phyloP scores from a whole-genome alignment of 2,797 vertebrate species.

The Enteromius unitaeniatus region DNA sequence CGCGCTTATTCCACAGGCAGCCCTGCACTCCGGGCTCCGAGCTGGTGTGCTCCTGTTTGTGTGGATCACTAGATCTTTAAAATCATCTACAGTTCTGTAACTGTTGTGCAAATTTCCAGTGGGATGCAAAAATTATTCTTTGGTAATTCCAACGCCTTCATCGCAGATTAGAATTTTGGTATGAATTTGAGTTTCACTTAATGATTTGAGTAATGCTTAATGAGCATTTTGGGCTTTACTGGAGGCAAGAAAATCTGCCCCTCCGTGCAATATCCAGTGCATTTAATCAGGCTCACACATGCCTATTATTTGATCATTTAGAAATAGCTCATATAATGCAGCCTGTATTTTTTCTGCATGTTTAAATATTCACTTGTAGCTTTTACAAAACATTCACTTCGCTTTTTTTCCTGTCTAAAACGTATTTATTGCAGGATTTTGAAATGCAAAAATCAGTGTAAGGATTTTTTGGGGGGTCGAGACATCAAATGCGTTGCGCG shows the following conservation, averaged over 20 bases:
- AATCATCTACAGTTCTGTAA: background rate
- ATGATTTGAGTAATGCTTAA: background rate
- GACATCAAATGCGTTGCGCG: constrained; percentile 72
- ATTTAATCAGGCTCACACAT: background rate
- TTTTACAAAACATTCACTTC: too few species aligned
- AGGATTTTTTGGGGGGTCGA: background rate
- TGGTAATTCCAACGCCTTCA: background rate
- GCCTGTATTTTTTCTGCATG: background rate
- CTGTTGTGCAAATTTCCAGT: background rate
- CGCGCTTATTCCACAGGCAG: constrained; percentile 12
- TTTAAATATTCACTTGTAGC: background rate
- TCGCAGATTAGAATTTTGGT: background rate
- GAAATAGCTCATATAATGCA: background rate
- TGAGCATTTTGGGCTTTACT: background rate
- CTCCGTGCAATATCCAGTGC: background rate
- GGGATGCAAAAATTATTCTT: background rate
- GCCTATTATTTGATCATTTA: background rate
- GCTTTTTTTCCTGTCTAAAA: background rate
- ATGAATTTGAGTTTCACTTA: background rate
- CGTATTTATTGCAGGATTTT: background rate
- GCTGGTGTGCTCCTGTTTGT: background rate
- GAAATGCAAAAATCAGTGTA: background rate
- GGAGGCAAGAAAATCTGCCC: background rate
- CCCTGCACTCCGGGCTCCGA: background rate
- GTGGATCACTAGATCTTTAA: background rate